Percentiles rank a stretch among this genome's conserved stretches.
Evolutionary conservation across 2,113 vertebrate species (phyloP).

Genomic region (Thalassarche chlororhynchos): DNA sequence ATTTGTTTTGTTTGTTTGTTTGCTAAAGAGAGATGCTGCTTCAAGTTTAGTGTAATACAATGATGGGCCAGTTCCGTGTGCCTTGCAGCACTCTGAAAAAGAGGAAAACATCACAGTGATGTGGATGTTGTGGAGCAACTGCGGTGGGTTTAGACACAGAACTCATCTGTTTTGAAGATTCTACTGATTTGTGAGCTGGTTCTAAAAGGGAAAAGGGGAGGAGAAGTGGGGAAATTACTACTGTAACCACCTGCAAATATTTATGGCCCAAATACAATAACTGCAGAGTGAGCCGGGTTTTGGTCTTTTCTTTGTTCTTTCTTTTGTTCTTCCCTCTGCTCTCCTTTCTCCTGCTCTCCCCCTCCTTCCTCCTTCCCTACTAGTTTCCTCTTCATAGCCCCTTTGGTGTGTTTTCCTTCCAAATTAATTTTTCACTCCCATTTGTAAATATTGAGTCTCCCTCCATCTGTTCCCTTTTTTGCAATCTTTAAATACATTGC

Average conservation of each 20-base stretch:
- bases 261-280: constrained; percentile 20
- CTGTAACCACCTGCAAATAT: constrained; percentile 51
- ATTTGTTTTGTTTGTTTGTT: background rate
- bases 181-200: constrained; percentile 3
- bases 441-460: background rate
- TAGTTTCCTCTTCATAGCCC: background rate
- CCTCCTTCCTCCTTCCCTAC: background rate
- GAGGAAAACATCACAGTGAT: background rate
- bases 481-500: background rate
- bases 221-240: constrained; percentile 12
- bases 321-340: constrained; percentile 24
- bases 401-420: background rate
- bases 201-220: background rate
- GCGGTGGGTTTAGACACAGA: background rate
- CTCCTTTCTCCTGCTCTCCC: background rate
- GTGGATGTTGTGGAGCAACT: background rate
- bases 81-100: background rate
- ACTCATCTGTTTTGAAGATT: background rate
- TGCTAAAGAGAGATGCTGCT: background rate
- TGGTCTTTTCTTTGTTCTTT: constrained; percentile 35
- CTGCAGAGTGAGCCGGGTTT: background rate
- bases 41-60: background rate
- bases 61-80: background rate
- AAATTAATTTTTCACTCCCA: constrained; percentile 1
- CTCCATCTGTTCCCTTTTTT: background rate